Percentiles rank a stretch among this genome's conserved stretches.
Conservation (phyloP, 2,113 vertebrate species). For the Chauna torquata region DNA sequence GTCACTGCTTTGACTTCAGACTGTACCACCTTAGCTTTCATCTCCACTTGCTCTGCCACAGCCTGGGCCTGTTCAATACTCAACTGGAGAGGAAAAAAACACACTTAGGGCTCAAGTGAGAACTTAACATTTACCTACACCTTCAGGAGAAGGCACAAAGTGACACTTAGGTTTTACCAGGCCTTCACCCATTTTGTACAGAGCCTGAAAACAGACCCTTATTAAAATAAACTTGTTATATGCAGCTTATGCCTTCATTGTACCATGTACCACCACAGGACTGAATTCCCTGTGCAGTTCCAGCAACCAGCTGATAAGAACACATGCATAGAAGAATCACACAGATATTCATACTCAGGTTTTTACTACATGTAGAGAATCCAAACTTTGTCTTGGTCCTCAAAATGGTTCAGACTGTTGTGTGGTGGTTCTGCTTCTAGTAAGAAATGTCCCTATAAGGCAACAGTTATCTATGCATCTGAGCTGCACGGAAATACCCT, state of each 20-base stretch:
- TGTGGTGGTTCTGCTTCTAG: not conserved
- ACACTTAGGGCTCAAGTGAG: not conserved
- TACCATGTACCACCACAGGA: not conserved
- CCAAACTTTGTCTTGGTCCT: not conserved
- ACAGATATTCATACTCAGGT: not conserved
- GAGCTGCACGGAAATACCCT: not conserved
- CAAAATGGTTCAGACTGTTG: not conserved
- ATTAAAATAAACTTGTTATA: not conserved
- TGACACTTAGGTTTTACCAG: not conserved
- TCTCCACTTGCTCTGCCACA: constrained; percentile 97
- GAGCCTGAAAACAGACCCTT: not conserved
- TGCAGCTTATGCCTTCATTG: not conserved
- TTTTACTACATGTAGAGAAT: not conserved
- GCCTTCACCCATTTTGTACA: not conserved
- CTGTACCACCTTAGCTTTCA: constrained; percentile 96
- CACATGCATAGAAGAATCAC: not conserved
- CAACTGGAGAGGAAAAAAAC: constrained; percentile 75
- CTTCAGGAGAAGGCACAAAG: not conserved
- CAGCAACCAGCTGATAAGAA: not conserved
- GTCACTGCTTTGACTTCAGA: constrained; percentile 96
- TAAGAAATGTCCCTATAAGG: not conserved
- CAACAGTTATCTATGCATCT: not conserved
- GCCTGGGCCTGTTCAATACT: constrained; percentile 97
- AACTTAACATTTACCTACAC: not conserved
- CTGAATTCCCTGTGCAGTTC: not conserved